Base-by-base conservation (phyloP, 2,797 vertebrate genomes). In the Apodemus agrarius region DNA sequence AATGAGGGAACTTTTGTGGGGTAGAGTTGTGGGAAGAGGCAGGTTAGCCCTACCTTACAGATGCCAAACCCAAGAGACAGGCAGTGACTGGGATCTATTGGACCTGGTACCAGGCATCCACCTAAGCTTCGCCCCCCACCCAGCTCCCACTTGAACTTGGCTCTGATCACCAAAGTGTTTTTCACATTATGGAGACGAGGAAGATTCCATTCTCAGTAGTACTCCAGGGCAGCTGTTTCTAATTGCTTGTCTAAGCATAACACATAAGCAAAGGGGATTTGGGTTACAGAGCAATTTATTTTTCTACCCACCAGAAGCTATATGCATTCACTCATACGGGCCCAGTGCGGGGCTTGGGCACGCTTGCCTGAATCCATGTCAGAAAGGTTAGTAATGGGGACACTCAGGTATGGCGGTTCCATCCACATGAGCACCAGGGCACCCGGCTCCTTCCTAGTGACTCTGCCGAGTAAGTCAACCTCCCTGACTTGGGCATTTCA, bases 131-230 rank as follows among this genome's bases (percentile, higher is more conserved):
- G 1, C 52, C 57, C 40, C 49, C 78, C 54, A 31, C 46, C 57
- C 69, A 43, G 57, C 26, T 86, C 79, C 83, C 75, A 49, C 88
- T 49, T n/a, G 40, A 34, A 43, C 31, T 82, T 26, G 4, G 26
- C 91, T 93, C 86, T 69, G 54, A 63, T 76, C 78, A 72, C 88
- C 11, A 2, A 85, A n/a, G 52, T 46, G n/a, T 81, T 93, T 92
- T 94, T 91, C 1, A 0, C 63, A 89, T 91, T 84, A 43, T 3
- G n/a, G 94, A 93, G 75, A 21, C 61, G 13, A 49, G 88, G 69
- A 94, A 91, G 97, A 96, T 72, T 95, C 90, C 94, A 86, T 79
- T 94, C 90, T 90, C 57, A 29, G 65, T 57, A 96, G 82, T 91
- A 78, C 79, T 13, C 21, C 29, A 52, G 79, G 79, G 40, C 93